Evolutionary conservation across 1,140 invertebrate genomes (phyloP).

Genomic region (Drosophila bipectinata): DNA sequence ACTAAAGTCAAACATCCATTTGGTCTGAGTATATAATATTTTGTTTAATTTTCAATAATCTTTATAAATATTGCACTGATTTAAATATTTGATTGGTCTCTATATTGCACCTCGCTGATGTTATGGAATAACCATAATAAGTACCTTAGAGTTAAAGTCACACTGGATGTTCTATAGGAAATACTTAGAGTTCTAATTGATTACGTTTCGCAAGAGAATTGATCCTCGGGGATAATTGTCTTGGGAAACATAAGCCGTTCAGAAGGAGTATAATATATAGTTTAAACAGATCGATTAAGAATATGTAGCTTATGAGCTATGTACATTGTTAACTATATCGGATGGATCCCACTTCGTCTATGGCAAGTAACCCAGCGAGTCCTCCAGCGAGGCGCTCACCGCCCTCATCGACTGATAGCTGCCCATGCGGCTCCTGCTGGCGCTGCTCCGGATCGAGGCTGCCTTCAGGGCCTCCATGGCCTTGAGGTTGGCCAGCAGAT

Average conservation of each 20-base stretch:
- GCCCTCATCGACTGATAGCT: slow-evolving; percentile 81
- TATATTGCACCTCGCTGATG: slow-evolving; percentile 64
- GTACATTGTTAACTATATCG: slow-evolving; percentile 28
- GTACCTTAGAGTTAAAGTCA: slow-evolving; percentile 60
- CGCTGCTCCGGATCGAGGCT: slow-evolving; percentile 63
- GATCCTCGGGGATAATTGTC: slow-evolving; percentile 31
- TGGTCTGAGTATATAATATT: slow-evolving; percentile 18
- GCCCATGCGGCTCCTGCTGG: slow-evolving; percentile 62
- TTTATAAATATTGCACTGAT: slow-evolving; percentile 72
- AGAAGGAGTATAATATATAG: slow-evolving; percentile 11
- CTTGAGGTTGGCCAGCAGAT: slow-evolving; percentile 74
- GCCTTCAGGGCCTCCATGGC: slow-evolving; percentile 66
- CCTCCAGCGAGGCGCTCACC: slow-evolving; percentile 82
- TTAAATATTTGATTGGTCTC: slow-evolving; percentile 54
- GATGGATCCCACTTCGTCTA: slow-evolving; percentile 52
- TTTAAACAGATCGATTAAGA: slow-evolving; percentile 12
- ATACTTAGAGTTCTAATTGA: slow-evolving; percentile 40
- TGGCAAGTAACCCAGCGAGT: slow-evolving; percentile 84
- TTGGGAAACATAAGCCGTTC: slow-evolving; percentile 79
- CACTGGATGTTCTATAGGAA: slow-evolving; percentile 31
- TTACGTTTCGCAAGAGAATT: slow-evolving; percentile 81
- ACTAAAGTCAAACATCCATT: background rate
- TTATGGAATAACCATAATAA: background rate
- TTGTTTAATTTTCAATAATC: slow-evolving; percentile 40
- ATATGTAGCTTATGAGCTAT: slow-evolving; percentile 28